Evolutionary conservation across 2,797 vertebrate genomes (phyloP).

Genomic region (Hypotaenidia philippensis): DNA sequence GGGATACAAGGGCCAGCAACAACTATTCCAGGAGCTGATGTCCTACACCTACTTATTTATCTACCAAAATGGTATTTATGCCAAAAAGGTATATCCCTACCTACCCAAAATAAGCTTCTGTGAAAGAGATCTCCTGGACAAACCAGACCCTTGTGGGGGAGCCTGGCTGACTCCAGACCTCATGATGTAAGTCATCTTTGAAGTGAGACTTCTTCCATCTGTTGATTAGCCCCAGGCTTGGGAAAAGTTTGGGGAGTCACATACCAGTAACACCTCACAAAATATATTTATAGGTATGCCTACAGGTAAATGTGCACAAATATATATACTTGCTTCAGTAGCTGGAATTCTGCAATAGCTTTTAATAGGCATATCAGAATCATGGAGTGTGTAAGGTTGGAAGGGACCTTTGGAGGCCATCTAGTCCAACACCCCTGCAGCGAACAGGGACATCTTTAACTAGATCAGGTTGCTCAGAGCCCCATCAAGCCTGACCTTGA

Average conservation of each 20-base stretch:
- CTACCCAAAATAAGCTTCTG: background rate
- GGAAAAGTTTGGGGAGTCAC: background rate
- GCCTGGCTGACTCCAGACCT: background rate
- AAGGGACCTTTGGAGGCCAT: too few relatives aligned
- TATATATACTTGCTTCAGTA: background rate
- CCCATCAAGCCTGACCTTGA: too few relatives aligned
- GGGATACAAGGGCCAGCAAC: background rate
- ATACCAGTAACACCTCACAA: background rate
- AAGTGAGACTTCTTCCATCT: background rate
- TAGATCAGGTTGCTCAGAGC: too few relatives aligned
- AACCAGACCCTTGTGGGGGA: fast-evolving
- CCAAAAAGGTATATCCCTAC: background rate
- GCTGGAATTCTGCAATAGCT: background rate
- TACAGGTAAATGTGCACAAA: background rate
- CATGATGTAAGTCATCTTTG: background rate
- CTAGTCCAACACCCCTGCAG: too few relatives aligned
- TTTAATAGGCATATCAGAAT: background rate
- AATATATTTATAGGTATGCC: background rate
- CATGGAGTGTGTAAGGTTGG: too few relatives aligned
- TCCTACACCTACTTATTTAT: background rate
- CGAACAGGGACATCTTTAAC: too few relatives aligned
- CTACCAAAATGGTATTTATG: background rate
- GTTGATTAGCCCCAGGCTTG: fast-evolving
- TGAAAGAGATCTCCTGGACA: background rate
- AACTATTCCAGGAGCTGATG: background rate